A percentile compares a stretch with the other conserved stretches of the same genome.
phyloP scores from a whole-genome alignment of 2,888 invertebrate genomes.

The Herminia tarsipennalis region DNA sequence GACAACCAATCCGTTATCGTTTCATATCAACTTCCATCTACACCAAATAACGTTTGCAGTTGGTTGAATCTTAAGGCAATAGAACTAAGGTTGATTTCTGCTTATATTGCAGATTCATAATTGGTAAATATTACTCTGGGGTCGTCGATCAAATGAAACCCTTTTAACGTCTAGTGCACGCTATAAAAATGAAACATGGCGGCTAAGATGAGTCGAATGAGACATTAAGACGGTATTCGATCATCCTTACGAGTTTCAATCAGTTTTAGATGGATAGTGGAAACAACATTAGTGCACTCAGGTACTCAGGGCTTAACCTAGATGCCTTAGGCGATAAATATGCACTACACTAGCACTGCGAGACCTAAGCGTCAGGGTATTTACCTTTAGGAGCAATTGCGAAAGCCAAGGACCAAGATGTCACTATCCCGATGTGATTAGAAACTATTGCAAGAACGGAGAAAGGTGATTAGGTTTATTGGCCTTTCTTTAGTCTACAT shows the following conservation, averaged over 20 bases:
- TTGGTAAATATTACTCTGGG: conserved; percentile 35
- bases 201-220: conserved; percentile 23
- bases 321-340: no score
- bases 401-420: no score
- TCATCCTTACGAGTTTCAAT: conserved; percentile 26
- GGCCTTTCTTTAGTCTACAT: no score
- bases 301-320: no score
- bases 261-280: conserved; percentile 19
- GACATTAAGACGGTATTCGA: conserved; percentile 27
- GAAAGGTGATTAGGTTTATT: no score
- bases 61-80: neutral
- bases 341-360: no score
- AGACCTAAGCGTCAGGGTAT: no score
- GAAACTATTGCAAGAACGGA: no score
- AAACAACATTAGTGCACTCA: neutral
- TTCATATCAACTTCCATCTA: conserved; percentile 29
- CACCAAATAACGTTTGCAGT: conserved; percentile 20
- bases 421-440: no score
- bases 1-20: conserved; percentile 52
- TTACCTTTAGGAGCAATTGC: no score
- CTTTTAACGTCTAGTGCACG: conserved; percentile 61
- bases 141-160: conserved; percentile 61
- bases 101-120: conserved; percentile 7
- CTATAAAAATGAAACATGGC: conserved; percentile 61
- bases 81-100: conserved; percentile 15